Percentiles rank a stretch among this genome's conserved stretches.
Evolutionary conservation across 2,113 vertebrate species (phyloP).

Genomic region (Petrocephalus microphthalmus): DNA sequence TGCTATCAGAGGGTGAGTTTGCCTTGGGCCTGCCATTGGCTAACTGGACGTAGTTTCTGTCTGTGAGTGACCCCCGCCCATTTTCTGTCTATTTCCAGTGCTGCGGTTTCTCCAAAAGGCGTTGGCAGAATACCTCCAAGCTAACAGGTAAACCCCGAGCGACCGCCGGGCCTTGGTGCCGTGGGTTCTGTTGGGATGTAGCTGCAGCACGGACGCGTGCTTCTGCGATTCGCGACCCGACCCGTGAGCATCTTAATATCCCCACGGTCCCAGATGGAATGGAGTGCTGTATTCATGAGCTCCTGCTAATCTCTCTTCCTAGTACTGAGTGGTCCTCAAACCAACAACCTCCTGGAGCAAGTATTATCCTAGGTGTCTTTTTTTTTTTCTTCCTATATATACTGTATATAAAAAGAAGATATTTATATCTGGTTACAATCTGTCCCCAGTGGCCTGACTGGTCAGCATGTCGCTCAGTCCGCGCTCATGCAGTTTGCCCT

Average conservation of each 20-base stretch:
- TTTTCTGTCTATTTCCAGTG: slow-evolving; percentile 59
- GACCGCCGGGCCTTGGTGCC: background rate
- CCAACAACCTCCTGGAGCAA: background rate
- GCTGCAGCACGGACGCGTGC: background rate
- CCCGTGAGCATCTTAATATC: background rate
- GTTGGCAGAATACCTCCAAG: slow-evolving; percentile 66
- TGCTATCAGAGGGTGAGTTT: slow-evolving; percentile 74
- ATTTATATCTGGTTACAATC: slow-evolving; percentile 30
- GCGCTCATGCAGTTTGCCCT: slow-evolving; percentile 80
- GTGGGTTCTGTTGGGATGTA: background rate
- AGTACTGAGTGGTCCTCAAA: background rate
- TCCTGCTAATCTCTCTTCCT: background rate
- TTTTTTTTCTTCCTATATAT: too few species aligned
- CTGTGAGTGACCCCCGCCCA: background rate
- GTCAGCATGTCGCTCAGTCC: slow-evolving; percentile 76
- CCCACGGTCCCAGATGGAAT: background rate
- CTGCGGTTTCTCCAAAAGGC: slow-evolving; percentile 74
- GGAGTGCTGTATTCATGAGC: background rate
- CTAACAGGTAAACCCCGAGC: slow-evolving; percentile 68
- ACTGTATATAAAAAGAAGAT: background rate
- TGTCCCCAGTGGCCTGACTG: slow-evolving; percentile 62
- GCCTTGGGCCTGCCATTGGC: background rate
- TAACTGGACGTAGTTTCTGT: background rate
- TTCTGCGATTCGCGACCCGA: background rate
- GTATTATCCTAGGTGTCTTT: background rate